Evolutionary conservation across 2,113 vertebrate genomes (phyloP).

Genomic region (Phaethornis superciliosus): DNA sequence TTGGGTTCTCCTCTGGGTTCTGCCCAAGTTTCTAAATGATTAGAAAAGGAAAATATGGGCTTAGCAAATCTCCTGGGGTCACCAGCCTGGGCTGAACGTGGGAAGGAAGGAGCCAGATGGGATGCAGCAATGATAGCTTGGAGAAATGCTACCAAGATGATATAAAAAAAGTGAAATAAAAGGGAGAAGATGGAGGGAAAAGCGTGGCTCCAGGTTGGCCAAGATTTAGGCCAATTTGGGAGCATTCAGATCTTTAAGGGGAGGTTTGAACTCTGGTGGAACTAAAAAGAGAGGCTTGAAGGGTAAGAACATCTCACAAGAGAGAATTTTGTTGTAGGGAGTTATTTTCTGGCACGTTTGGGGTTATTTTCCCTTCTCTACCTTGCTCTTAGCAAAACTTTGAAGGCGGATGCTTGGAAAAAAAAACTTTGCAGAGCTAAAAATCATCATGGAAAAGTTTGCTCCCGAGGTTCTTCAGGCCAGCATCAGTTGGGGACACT

Average conservation of each 20-base stretch:
- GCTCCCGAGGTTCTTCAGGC: background rate
- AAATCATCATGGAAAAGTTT: background rate
- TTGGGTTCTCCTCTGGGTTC: fast-evolving
- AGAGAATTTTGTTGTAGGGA: background rate
- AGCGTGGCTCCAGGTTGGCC: too few species aligned
- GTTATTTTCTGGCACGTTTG: too few species aligned
- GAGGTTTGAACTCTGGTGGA: background rate
- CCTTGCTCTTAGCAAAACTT: background rate
- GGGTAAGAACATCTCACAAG: background rate
- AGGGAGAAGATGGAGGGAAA: background rate
- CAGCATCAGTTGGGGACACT: fast-evolving
- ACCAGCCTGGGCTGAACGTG: background rate
- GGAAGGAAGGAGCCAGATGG: background rate
- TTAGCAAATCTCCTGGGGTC: background rate
- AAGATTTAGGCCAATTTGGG: background rate
- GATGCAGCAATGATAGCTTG: background rate
- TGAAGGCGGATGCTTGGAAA: background rate
- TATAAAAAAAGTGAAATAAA: background rate
- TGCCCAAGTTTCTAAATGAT: background rate
- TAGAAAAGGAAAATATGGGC: fast-evolving
- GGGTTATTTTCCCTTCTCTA: background rate
- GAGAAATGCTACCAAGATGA: background rate
- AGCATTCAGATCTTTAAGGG: background rate
- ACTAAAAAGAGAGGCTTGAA: background rate
- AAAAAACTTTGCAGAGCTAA: background rate